Conservation (phyloP, 2,113 vertebrate genomes). For the Peromyscus maniculatus region DNA sequence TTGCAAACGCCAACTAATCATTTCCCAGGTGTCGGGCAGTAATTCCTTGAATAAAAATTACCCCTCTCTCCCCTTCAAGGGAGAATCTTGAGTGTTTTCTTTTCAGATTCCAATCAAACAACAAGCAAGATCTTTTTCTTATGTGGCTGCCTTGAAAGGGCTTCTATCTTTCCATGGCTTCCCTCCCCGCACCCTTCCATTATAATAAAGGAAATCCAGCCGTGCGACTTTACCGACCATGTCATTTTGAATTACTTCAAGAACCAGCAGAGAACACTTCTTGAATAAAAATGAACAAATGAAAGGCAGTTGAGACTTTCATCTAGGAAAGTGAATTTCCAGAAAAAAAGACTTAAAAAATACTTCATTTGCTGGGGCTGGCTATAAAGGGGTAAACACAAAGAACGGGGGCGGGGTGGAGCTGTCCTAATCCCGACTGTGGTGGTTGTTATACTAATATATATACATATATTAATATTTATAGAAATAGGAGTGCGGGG, state of each 20-base stretch:
- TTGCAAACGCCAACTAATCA: constrained; percentile 83
- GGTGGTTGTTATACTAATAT: not conserved
- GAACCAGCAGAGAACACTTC: constrained; percentile 59
- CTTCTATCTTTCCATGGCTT: not conserved
- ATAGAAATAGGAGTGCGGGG: not conserved
- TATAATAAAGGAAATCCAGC: constrained; percentile 38
- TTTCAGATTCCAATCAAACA: constrained; percentile 70
- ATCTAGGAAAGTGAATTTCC: constrained; percentile 55
- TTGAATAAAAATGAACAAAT: constrained; percentile 68
- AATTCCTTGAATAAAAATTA: constrained; percentile 81
- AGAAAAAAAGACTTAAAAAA: constrained; percentile 33
- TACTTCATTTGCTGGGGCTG: not conserved
- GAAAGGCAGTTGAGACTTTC: constrained; percentile 60
- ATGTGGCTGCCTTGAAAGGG: not conserved
- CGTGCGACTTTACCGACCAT: not conserved
- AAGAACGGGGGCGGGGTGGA: not conserved
- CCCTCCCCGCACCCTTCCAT: not conserved
- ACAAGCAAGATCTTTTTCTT: constrained; percentile 11
- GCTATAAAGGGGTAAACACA: constrained; percentile 17
- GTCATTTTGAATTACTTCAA: constrained; percentile 74
- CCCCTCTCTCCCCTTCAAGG: constrained; percentile 73
- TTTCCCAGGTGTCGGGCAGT: constrained; percentile 81
- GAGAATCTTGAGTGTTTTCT: constrained; percentile 72
- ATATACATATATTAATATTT: constrained; percentile 1
- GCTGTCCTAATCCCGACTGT: not conserved